A percentile compares a stretch with the other conserved stretches of the same genome.
Evolutionary conservation across 2,113 vertebrate species (phyloP).

Genomic region (Columbina picui): DNA sequence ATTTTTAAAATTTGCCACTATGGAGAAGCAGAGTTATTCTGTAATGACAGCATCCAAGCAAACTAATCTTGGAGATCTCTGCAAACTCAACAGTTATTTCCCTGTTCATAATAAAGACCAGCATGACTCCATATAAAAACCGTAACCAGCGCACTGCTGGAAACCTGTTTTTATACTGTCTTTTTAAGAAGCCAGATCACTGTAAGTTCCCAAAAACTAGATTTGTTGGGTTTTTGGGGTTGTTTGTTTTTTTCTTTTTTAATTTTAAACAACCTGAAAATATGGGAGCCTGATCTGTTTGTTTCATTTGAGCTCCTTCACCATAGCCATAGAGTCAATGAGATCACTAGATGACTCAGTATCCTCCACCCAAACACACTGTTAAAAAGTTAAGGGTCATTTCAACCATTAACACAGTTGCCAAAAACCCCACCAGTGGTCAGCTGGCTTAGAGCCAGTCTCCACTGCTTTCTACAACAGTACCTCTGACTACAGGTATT

Average conservation of each 20-base stretch:
- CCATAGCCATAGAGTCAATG: neutral
- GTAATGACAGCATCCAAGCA: neutral
- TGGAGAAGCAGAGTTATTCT: neutral
- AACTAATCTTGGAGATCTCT: neutral
- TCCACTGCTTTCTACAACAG: neutral
- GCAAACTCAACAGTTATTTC: neutral
- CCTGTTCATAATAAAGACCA: neutral
- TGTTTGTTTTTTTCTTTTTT: neutral
- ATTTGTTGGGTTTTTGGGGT: too few species aligned
- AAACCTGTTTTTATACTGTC: neutral
- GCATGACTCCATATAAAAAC: neutral
- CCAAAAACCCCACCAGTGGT: neutral
- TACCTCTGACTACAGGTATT: neutral
- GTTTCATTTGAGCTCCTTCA: neutral
- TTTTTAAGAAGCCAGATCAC: neutral
- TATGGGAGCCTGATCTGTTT: neutral
- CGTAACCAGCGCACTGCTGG: neutral
- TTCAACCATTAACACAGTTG: neutral
- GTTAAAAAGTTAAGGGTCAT: neutral
- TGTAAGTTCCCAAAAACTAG: neutral
- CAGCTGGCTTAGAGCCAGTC: neutral
- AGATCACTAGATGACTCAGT: neutral
- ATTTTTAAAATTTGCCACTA: neutral
- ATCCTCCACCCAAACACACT: neutral
- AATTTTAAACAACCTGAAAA: neutral